These are phyloP conservation scores for Argynnis bischoffii DNA, from an alignment of 2,888 invertebrate species.

Conservation along the genomic window DNA sequence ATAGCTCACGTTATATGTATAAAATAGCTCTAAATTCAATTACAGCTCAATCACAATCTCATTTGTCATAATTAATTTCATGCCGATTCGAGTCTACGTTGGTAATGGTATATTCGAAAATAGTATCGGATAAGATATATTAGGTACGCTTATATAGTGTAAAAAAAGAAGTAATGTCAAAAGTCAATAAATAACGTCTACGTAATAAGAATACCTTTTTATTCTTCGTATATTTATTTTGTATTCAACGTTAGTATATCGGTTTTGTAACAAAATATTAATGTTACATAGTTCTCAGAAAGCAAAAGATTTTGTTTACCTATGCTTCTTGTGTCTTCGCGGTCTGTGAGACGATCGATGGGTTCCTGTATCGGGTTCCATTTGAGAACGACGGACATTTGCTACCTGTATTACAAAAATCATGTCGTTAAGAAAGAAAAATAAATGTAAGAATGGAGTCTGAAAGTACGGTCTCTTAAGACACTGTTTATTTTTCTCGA, in stretches of 20 bases:
- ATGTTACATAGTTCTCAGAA: no score
- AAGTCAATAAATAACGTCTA: no score
- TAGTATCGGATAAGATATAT: no score
- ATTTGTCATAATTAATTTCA: slow-evolving; percentile 3
- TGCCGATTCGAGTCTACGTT: neutral
- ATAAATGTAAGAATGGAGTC: slow-evolving; percentile 10
- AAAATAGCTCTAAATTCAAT: neutral
- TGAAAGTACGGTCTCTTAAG: slow-evolving; percentile 17
- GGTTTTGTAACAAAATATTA: no score
- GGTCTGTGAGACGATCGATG: slow-evolving; percentile 83
- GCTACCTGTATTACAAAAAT: slow-evolving; percentile 80
- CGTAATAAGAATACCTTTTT: no score
- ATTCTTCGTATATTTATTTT: no score
- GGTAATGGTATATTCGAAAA: no score
- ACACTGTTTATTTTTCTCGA: slow-evolving; percentile 30
- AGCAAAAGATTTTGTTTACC: slow-evolving; percentile 58
- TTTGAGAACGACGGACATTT: slow-evolving; percentile 84
- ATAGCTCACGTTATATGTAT: neutral
- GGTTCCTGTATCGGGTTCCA: slow-evolving; percentile 76
- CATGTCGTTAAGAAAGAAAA: slow-evolving; percentile 20
- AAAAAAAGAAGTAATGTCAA: no score
- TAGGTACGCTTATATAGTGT: no score
- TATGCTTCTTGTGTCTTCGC: slow-evolving; percentile 82
- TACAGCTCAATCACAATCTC: slow-evolving; percentile 5
- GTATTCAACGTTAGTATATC: no score